phyloP scores from a whole-genome alignment of 2,113 vertebrate genomes.

The Polypterus bichir region DNA sequence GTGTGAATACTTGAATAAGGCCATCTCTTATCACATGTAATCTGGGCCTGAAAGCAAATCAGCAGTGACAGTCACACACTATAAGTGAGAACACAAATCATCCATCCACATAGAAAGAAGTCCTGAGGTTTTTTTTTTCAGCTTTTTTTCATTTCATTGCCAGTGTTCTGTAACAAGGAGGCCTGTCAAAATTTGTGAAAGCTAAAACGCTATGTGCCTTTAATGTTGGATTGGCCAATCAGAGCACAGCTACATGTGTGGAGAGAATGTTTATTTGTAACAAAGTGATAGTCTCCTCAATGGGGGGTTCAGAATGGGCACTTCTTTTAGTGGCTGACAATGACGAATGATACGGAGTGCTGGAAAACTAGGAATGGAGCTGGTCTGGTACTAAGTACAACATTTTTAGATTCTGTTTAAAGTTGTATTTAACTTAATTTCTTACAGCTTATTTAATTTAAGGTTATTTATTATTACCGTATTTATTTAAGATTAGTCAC shows the following conservation, averaged over 20 bases:
- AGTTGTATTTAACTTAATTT: no score
- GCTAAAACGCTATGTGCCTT: slow-evolving; percentile 48
- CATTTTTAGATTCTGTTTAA: no score
- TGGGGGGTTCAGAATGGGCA: slow-evolving; percentile 21
- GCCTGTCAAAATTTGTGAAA: slow-evolving; percentile 51
- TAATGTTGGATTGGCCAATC: slow-evolving; percentile 44
- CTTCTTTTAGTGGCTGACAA: slow-evolving; percentile 26
- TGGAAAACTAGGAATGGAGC: slow-evolving; percentile 11
- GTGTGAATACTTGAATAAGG: slow-evolving; percentile 65
- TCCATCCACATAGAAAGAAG: slow-evolving; percentile 29
- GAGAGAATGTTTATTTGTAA: slow-evolving; percentile 39
- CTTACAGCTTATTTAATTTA: no score
- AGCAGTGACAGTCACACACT: slow-evolving; percentile 53
- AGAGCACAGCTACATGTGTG: slow-evolving; percentile 24
- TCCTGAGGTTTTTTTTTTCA: slow-evolving; percentile 31
- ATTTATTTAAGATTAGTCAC: no score
- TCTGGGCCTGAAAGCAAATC: slow-evolving; percentile 61
- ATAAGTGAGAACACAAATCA: slow-evolving; percentile 52
- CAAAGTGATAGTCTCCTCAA: slow-evolving; percentile 26
- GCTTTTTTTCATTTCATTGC: slow-evolving; percentile 18
- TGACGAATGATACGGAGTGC: slow-evolving; percentile 41
- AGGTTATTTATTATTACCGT: no score
- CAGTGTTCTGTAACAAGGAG: slow-evolving; percentile 30
- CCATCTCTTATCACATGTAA: slow-evolving; percentile 71
- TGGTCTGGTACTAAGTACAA: background rate